Conservation (phyloP, 2,888 invertebrate species). For the Volucella inanis region DNA sequence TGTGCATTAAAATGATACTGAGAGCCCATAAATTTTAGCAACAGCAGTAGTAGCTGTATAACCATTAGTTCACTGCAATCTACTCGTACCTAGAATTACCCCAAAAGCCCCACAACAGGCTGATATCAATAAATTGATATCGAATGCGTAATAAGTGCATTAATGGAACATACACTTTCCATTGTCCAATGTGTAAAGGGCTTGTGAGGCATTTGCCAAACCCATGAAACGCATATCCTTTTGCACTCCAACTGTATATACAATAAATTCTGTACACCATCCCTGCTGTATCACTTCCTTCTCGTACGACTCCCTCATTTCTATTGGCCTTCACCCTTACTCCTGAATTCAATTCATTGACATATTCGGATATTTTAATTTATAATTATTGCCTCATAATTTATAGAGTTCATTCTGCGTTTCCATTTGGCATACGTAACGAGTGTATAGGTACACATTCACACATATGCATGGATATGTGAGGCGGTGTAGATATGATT, state of each 20-base stretch:
- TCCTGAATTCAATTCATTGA: slow-evolving; percentile 45
- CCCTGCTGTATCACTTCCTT: slow-evolving; percentile 11
- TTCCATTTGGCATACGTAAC: slow-evolving; percentile 8
- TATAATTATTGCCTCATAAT: slow-evolving; percentile 71
- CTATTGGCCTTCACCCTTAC: slow-evolving; percentile 8
- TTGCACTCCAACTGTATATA: neutral
- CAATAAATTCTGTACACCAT: neutral
- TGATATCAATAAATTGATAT: slow-evolving; percentile 68
- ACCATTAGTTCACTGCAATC: slow-evolving; percentile 7
- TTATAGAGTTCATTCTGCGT: slow-evolving; percentile 58
- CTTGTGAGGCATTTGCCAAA: slow-evolving; percentile 51
- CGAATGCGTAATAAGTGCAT: slow-evolving; percentile 68
- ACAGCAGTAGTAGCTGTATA: slow-evolving; percentile 9
- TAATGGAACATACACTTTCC: slow-evolving; percentile 67
- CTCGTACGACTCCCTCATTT: slow-evolving; percentile 4
- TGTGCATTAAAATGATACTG: slow-evolving; percentile 63
- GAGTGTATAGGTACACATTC: neutral
- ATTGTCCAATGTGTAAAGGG: slow-evolving; percentile 9
- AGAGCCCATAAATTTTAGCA: slow-evolving; percentile 50
- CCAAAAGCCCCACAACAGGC: slow-evolving; percentile 26
- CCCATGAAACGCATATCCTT: slow-evolving; percentile 45
- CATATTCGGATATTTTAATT: slow-evolving; percentile 66
- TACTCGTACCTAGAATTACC: neutral
- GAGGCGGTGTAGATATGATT: neutral
- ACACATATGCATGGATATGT: neutral